Conservation (phyloP, 2,888 invertebrate species). For the Dasysyrphus albostriatus region DNA sequence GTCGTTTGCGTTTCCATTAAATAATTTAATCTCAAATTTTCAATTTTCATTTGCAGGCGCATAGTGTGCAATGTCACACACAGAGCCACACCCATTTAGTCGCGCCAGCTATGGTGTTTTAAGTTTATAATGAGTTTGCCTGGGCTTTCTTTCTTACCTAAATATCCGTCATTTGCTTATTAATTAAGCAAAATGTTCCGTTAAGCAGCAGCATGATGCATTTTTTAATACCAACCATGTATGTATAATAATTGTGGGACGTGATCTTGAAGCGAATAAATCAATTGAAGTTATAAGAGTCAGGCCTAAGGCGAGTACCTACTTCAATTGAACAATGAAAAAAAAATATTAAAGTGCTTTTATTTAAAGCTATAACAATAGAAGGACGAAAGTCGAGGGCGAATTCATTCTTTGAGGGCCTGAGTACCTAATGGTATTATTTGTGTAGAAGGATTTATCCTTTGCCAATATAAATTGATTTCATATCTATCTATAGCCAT, state of each 20-base stretch:
- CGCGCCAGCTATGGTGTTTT: conserved; percentile 4
- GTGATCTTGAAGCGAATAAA: conserved; percentile 31
- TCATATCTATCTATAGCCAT: no score
- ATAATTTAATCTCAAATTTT: conserved; percentile 46
- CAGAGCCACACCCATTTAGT: conserved; percentile 50
- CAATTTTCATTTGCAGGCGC: conserved; percentile 33
- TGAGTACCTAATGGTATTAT: background rate
- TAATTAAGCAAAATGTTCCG: conserved; percentile 53
- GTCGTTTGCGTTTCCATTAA: background rate
- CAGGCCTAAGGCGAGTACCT: background rate
- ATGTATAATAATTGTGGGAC: conserved; percentile 5
- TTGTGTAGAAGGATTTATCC: no score
- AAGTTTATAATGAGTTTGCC: conserved; percentile 22
- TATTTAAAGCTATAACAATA: conserved; percentile 36
- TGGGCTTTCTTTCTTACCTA: conserved; percentile 11
- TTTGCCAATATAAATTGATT: no score
- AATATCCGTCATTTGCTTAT: conserved; percentile 50
- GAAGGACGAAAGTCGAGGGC: conserved; percentile 31
- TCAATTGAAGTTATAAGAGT: conserved; percentile 56
- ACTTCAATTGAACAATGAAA: background rate
- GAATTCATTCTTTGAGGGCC: background rate
- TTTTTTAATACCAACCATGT: conserved; percentile 40
- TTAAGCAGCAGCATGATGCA: conserved; percentile 49
- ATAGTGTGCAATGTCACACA: background rate
- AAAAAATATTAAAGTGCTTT: conserved; percentile 21